Base-by-base conservation (phyloP, 2,888 invertebrate genomes). In the Rhyacophila evoluta region DNA sequence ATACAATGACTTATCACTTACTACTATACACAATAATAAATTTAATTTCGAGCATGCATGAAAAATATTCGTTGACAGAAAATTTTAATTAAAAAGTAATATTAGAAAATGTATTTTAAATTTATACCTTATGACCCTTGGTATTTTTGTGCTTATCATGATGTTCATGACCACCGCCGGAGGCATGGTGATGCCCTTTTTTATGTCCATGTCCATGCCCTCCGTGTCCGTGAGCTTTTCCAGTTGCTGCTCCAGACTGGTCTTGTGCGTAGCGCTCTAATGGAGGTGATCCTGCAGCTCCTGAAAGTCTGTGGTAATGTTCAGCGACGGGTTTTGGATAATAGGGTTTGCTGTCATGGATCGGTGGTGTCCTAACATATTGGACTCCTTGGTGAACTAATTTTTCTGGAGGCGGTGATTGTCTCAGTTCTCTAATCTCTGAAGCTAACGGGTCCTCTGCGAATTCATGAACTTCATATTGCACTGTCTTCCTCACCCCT, bases 161-260 rank as follows among this genome's bases (percentile, higher is more conserved):
- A 19, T 91, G 88, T 12, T 88, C 87, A 39, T 90, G 88, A 0
- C 92, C 92, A 0, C 91, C 92, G 0, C 91, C 91, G 1, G 88
- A 87, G 68, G 87, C 85, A 69, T 87, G 85, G 2, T 86, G 86
- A 29, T 87, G 86, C 1, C 85, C 85, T 80, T 86, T 85, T 38
- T 86, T 85, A 0, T 87, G 84, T 27, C 86, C 85, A 80, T 87
- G 85, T 38, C 84, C 19, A 81, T 84, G 81, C n/a, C n/a, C 72
- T 84, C 27, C 27, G 27, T 76, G 73, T n/a, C 70, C 68, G 15
- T 41, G 55, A 28, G 41, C 2, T 70, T 79, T 81, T 10, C 78
- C 78, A 8, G 82, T 67, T 55, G 79, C 80, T 11, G 80, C 79
- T 33, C 71, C 27, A 15, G 82, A 77, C 81, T 83, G 80, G 84